Base-by-base conservation (phyloP, 2,888 invertebrate species). In the Parelbella ahira region DNA sequence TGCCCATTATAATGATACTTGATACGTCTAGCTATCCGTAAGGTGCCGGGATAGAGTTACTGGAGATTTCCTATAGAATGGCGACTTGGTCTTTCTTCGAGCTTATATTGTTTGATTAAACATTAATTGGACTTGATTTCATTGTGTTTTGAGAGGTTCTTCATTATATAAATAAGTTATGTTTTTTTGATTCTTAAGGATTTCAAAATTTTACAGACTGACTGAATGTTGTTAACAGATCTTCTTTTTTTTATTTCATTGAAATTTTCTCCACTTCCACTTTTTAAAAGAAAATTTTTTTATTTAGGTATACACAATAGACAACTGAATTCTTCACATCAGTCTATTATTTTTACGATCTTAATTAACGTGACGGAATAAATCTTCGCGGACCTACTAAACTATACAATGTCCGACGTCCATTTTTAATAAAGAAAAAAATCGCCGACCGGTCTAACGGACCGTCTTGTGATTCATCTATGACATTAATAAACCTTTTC, bases 1-100 rank as follows among this genome's bases (percentile, higher is more conserved):
- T 86, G 83, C 75, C 80, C 60, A 83, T 87, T 86, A 87, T 79
- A 83, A 83, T 73, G 84, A 78, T 76, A 87, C 78, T 71, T 68
- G 83, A 83, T 79, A 77, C 62, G 63, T 56, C 57, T 48, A 46
- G 48, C 49, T 53, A 47, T 28, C 24, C n/a, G n/a, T n/a, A n/a
- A n/a, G n/a, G n/a, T n/a, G n/a, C n/a, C n/a, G 19, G 19, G 27
- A 7, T 36, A 36, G 18, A 23, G 34, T 33, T 23, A 11, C 33
- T 19, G n/a, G 7, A n/a, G n/a, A n/a, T n/a, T n/a, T n/a, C n/a
- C n/a, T n/a, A n/a, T n/a, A n/a, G n/a, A n/a, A n/a, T n/a, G n/a
- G n/a, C n/a, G n/a, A n/a, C n/a, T n/a, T n/a, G n/a, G n/a, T n/a
- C n/a, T n/a, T n/a, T n/a, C n/a, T n/a, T n/a, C n/a, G n/a, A n/a